Base-by-base conservation (phyloP, 2,113 vertebrate genomes). In the Pteruthius melanotis region DNA sequence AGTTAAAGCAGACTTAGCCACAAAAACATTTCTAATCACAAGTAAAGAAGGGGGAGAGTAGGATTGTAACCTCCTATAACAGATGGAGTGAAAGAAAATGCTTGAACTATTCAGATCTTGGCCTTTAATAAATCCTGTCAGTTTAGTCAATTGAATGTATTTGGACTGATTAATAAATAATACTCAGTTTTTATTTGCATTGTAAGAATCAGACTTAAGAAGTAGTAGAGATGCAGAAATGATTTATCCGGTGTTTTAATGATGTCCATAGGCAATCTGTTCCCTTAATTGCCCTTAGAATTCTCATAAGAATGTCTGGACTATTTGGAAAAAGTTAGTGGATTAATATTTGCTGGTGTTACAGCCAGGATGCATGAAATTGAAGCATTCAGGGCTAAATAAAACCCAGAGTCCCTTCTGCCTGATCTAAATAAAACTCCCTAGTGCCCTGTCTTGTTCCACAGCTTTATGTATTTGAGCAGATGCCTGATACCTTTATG, bases 1-100 rank as follows among this genome's bases (percentile, higher is more conserved):
- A 92, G 54, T 77, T 95, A 75, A 93, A 93, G 90, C 66, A 83
- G 74, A 39, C 72, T 96, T 92, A 95, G 68, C 44, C 53, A 63
- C 74, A 92, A 83, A 95, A 54, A 39, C 59, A 83, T 87, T 91
- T 96, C 44, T 83, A 90, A 90, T 93, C 71, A 49, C 53, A 85
- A 93, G 63, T 63, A 74, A 90, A 88, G 65, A 90, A 91, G 68
- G 24, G 53, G 42, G 37, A 44, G 42, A 53, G 42, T 44, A 76
- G 79, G 39, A 91, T 56, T 84, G 30, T 88, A 81, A 77, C 39
- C 20, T 66, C 30, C 23, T 80, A 37, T 64, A 69, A 61, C 56
- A 71, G 40, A 81, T 53, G 23, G 59, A 91, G 26, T 64, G 47
- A 87, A 93, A 77, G 37, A 66, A 94, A 93, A 80, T 64, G 24